These are phyloP conservation scores for Sparus aurata DNA, from an alignment of 2,797 vertebrate species.

Conservation along the genomic window DNA sequence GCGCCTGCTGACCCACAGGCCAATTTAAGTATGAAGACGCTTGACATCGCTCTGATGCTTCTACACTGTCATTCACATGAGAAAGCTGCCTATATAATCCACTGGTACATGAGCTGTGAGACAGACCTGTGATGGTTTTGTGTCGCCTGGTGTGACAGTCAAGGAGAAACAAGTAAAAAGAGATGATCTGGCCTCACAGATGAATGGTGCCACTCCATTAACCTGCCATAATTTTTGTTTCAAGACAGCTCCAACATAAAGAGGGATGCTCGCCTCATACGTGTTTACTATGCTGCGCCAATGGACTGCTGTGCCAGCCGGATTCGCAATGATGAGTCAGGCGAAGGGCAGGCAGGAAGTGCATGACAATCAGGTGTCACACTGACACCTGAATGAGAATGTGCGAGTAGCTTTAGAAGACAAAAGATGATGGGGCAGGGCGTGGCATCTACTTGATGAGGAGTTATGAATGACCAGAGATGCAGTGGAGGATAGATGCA, in stretches of 20 bases:
- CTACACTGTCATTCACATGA: slow-evolving; percentile 21
- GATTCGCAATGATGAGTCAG: slow-evolving; percentile 47
- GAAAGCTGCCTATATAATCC: slow-evolving; percentile 2
- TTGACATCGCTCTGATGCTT: slow-evolving; percentile 15
- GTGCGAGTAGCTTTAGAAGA: slow-evolving; percentile 21
- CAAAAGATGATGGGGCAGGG: not conserved
- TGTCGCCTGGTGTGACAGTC: slow-evolving; percentile 11
- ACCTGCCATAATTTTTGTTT: slow-evolving; percentile 32
- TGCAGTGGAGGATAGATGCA: not conserved
- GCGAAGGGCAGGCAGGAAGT: slow-evolving; percentile 46
- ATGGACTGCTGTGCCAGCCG: slow-evolving; percentile 29
- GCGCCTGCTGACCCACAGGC: slow-evolving; percentile 58
- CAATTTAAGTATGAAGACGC: slow-evolving; percentile 36
- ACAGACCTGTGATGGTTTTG: slow-evolving; percentile 1
- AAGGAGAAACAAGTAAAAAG: not conserved
- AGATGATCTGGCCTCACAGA: slow-evolving; percentile 14
- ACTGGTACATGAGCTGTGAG: slow-evolving; percentile 11
- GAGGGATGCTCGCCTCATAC: slow-evolving; percentile 19
- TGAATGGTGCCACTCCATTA: slow-evolving; percentile 17
- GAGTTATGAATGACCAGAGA: not conserved
- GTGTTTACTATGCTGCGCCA: slow-evolving; percentile 22
- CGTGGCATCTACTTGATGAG: not conserved
- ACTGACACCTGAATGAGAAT: slow-evolving; percentile 13
- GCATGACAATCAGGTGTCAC: slow-evolving; percentile 40
- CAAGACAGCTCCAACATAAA: slow-evolving; percentile 31